phyloP scores from a whole-genome alignment of 2,888 invertebrate species.

The Eilema sororculum region DNA sequence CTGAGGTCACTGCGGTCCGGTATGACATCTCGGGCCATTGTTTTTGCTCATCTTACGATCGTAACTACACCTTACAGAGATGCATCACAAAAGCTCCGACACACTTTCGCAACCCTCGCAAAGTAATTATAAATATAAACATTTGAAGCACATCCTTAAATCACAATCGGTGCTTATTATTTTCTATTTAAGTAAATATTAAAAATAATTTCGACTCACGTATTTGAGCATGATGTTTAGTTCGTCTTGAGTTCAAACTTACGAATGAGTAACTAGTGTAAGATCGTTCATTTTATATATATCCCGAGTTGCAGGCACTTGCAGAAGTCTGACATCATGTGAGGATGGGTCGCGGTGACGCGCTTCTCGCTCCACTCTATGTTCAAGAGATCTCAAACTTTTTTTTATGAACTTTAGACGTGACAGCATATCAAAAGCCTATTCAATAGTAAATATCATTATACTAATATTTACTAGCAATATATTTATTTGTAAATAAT shows the following conservation, averaged over 20 bases:
- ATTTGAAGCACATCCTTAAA: slow-evolving; percentile 45
- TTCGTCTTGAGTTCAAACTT: slow-evolving; percentile 83
- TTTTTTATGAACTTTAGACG: slow-evolving; percentile 65
- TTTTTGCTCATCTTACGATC: slow-evolving; percentile 45
- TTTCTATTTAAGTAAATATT: slow-evolving; percentile 45
- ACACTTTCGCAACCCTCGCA: slow-evolving; percentile 61
- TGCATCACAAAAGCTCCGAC: slow-evolving; percentile 58
- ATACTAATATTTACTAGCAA: slow-evolving; percentile 17
- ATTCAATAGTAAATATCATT: slow-evolving; percentile 32
- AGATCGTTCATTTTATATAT: slow-evolving; percentile 82
- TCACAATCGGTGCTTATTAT: slow-evolving; percentile 41
- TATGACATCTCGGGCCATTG: slow-evolving; percentile 55
- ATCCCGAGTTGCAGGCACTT: slow-evolving; percentile 75
- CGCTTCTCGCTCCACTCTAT: slow-evolving; percentile 58
- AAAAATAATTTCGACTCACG: slow-evolving; percentile 70
- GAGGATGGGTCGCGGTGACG: slow-evolving; percentile 68
- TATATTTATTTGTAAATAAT: slow-evolving; percentile 39
- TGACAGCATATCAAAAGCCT: slow-evolving; percentile 50
- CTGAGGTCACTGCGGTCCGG: slow-evolving; percentile 46
- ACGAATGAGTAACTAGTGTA: slow-evolving; percentile 83
- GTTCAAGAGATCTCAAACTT: slow-evolving; percentile 55
- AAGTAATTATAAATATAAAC: slow-evolving; percentile 45
- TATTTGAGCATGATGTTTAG: slow-evolving; percentile 84
- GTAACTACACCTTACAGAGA: slow-evolving; percentile 45
- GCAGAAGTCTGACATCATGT: slow-evolving; percentile 79